Evolutionary conservation across 1,140 invertebrate species (phyloP).

Genomic region (Helicoverpa armigera): DNA sequence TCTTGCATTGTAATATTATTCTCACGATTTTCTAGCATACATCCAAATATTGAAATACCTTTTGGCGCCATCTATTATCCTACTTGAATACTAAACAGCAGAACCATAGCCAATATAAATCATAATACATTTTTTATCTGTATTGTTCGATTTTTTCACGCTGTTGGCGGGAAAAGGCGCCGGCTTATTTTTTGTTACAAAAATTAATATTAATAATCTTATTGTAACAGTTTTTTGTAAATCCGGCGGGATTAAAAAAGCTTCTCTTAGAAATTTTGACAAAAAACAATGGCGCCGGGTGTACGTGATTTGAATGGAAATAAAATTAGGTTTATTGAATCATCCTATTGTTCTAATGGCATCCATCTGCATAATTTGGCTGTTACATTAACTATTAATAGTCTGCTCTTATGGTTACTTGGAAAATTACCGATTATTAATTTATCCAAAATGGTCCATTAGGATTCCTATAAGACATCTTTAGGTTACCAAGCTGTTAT

Average conservation of each 20-base stretch:
- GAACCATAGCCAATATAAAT: slow-evolving; percentile 40
- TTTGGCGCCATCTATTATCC: slow-evolving; percentile 48
- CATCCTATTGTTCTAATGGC: slow-evolving; percentile 20
- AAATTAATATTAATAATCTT: slow-evolving; percentile 60
- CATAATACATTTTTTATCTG: slow-evolving; percentile 45
- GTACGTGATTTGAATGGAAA: slow-evolving; percentile 25
- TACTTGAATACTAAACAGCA: slow-evolving; percentile 44
- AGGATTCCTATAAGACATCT: too few species aligned
- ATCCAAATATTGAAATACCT: neutral
- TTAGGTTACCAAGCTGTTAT: too few species aligned
- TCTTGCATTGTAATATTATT: neutral
- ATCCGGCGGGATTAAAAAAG: slow-evolving; percentile 60
- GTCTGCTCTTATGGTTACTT: neutral
- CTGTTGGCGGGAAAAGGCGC: slow-evolving; percentile 52
- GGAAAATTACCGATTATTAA: too few species aligned
- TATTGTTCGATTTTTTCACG: slow-evolving; percentile 51
- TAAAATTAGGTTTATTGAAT: slow-evolving; percentile 25
- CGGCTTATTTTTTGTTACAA: slow-evolving; percentile 47
- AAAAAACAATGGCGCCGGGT: slow-evolving; percentile 33
- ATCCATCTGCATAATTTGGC: slow-evolving; percentile 25
- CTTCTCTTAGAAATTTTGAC: slow-evolving; percentile 5
- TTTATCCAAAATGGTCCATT: too few species aligned
- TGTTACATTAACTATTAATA: slow-evolving; percentile 14
- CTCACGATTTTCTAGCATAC: slow-evolving; percentile 13
- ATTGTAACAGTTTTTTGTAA: slow-evolving; percentile 60